phyloP scores from a whole-genome alignment of 2,888 invertebrate species.

The Agonopterix alstromeriana region DNA sequence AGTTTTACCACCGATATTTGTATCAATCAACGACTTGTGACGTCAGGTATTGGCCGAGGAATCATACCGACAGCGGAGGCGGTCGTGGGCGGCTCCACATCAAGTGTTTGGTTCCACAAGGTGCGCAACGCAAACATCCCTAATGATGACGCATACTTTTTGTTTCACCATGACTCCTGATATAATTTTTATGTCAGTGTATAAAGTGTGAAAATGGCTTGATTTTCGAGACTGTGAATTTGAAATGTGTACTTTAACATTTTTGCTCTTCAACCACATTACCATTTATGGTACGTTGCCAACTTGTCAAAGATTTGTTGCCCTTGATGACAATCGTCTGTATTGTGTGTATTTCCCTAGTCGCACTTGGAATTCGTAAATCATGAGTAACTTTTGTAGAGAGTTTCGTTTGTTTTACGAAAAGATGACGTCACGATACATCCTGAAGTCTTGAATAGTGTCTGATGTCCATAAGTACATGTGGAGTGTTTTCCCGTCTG shows the following conservation, averaged over 20 bases:
- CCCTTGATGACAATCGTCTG: background rate
- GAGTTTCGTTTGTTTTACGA: too few relatives aligned
- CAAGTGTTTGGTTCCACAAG: slow-evolving; percentile 42
- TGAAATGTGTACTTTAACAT: background rate
- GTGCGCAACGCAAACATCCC: slow-evolving; percentile 34
- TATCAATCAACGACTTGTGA: slow-evolving; percentile 25
- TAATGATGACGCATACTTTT: slow-evolving; percentile 47
- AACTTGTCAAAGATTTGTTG: slow-evolving; percentile 13
- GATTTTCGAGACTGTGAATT: background rate
- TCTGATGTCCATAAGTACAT: too few relatives aligned
- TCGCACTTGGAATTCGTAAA: too few relatives aligned
- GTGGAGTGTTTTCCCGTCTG: too few relatives aligned
- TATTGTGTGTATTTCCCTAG: background rate
- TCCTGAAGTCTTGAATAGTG: background rate
- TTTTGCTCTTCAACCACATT: slow-evolving; percentile 16
- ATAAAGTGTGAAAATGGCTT: background rate
- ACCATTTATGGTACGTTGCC: slow-evolving; percentile 49
- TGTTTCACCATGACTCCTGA: background rate
- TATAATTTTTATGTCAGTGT: background rate
- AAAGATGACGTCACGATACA: background rate
- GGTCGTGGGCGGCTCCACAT: slow-evolving; percentile 34
- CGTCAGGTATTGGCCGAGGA: slow-evolving; percentile 21
- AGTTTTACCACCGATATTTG: too few relatives aligned
- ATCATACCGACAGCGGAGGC: slow-evolving; percentile 25
- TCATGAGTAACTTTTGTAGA: too few relatives aligned